Conservation (phyloP, 2,113 vertebrate species). For the Mohoua ochrocephala region DNA sequence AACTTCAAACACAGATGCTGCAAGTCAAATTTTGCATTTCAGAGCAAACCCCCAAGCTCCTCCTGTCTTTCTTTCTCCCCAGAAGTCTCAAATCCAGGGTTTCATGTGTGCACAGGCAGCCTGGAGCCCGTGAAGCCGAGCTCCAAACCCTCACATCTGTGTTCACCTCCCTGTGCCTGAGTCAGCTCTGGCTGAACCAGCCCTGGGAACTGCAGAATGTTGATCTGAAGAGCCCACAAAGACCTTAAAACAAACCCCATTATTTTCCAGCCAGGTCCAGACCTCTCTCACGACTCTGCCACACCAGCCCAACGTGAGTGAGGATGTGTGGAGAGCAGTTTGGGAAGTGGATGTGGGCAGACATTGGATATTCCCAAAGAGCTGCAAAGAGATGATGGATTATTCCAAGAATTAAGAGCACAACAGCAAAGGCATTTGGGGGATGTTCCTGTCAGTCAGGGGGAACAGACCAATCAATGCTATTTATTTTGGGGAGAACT, state of each 20-base stretch:
- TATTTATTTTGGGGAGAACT: not conserved
- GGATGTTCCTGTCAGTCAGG: not conserved
- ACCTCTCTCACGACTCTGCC: not conserved
- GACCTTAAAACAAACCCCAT: not conserved
- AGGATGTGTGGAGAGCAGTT: not conserved
- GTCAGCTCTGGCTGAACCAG: accelerated
- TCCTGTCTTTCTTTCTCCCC: not conserved
- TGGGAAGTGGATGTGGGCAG: not conserved
- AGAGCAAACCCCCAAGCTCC: not conserved
- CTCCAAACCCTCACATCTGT: not conserved
- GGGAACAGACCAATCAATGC: not conserved
- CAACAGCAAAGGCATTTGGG: not conserved
- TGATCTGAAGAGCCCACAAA: not conserved
- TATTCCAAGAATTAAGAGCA: not conserved
- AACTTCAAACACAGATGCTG: not conserved
- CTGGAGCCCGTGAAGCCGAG: not conserved
- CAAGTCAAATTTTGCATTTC: not conserved
- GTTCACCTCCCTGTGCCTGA: not conserved
- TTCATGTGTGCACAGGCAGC: not conserved
- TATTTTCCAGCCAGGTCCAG: not conserved
- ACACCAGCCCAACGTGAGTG: accelerated
- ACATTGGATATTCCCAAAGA: not conserved
- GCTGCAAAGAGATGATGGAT: not conserved
- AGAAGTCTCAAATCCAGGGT: not conserved
- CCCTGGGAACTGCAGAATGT: not conserved